Evolutionary conservation across 2,797 vertebrate species (phyloP).

Genomic region (Anguilla marmorata): DNA sequence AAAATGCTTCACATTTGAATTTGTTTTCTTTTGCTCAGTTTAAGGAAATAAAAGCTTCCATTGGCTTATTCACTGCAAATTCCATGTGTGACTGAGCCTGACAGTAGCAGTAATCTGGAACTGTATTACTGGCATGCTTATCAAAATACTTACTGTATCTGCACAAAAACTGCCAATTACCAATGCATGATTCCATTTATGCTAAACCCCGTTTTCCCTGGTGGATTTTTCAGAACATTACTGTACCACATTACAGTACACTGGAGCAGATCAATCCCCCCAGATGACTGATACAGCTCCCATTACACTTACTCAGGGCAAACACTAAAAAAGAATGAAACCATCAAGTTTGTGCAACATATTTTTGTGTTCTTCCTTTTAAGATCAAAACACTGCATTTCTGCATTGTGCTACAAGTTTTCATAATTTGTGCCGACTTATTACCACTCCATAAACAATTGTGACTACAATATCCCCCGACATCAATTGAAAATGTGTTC

Average conservation of each 20-base stretch:
- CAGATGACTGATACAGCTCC: neutral
- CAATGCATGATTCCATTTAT: too few relatives aligned
- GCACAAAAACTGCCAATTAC: neutral
- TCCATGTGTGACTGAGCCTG: neutral
- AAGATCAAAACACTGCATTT: neutral
- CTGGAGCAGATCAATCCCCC: neutral
- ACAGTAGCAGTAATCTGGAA: neutral
- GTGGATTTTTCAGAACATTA: too few relatives aligned
- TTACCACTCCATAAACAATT: neutral
- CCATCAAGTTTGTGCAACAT: neutral
- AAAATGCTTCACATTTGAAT: neutral
- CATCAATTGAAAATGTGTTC: neutral
- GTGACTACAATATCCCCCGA: neutral
- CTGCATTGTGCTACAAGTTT: neutral
- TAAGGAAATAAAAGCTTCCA: too few relatives aligned
- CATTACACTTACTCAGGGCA: neutral
- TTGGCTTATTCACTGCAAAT: too few relatives aligned
- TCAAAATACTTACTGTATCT: neutral
- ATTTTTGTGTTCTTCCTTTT: neutral
- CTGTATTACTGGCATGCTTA: neutral
- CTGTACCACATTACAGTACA: neutral
- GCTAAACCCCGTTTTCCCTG: too few relatives aligned
- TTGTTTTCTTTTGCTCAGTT: neutral
- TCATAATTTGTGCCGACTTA: too few relatives aligned
- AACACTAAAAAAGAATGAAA: neutral